Evolutionary conservation across 1,140 invertebrate species (phyloP).

Genomic region (Drosophila nigrodunni): DNA sequence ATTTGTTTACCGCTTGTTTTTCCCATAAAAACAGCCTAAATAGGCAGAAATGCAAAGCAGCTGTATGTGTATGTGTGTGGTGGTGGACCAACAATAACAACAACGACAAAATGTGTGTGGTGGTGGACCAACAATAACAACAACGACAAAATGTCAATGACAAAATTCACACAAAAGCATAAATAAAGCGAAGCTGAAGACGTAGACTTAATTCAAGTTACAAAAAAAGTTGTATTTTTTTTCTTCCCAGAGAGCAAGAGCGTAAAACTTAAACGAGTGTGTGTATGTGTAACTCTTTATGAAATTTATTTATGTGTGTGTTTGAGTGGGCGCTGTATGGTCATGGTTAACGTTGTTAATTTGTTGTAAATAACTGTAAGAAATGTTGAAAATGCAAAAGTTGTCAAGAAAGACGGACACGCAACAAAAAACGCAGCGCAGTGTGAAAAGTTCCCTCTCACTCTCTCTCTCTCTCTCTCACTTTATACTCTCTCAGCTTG

Average conservation of each 20-base stretch:
- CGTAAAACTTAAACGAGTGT: conserved; percentile 62
- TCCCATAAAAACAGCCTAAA: conserved; percentile 22
- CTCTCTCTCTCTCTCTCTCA: conserved; percentile 17
- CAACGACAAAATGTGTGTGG: conserved; percentile 32
- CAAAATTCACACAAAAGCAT: conserved; percentile 42
- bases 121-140: conserved; percentile 40
- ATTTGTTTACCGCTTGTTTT: conserved; percentile 35
- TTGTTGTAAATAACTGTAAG: conserved; percentile 61
- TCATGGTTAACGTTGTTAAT: conserved; percentile 60
- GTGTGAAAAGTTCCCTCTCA: conserved; percentile 47
- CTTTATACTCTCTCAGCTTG: not conserved
- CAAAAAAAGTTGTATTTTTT: conserved; percentile 54
- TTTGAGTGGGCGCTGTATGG: conserved; percentile 62
- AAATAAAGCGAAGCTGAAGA: conserved; percentile 66
- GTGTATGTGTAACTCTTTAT: not conserved
- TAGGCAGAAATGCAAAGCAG: conserved; percentile 45
- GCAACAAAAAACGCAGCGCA: conserved; percentile 61
- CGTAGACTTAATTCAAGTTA: conserved; percentile 46
- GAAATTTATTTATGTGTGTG: conserved; percentile 14
- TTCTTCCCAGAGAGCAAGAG: conserved; percentile 61
- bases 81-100: conserved; percentile 40
- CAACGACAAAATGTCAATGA: conserved; percentile 42
- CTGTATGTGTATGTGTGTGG: conserved; percentile 38
- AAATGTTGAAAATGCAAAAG: conserved; percentile 71
- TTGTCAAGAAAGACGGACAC: conserved; percentile 61